These are phyloP conservation scores for Caenorhabditis drosophilae DNA, from an alignment of 2,888 invertebrate genomes.

Conservation along the genomic window DNA sequence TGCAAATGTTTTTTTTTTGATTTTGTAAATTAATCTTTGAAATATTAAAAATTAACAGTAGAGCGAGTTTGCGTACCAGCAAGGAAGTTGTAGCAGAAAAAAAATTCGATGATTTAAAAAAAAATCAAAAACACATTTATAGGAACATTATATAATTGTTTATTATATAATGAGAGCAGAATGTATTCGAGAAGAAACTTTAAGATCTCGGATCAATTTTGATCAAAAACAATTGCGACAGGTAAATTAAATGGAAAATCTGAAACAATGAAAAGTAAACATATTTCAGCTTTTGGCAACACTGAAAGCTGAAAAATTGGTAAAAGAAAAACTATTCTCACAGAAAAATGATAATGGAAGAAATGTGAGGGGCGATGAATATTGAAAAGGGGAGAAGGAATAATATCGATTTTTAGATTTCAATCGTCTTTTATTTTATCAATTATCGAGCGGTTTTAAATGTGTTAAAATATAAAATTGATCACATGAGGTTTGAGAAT, in stretches of 20 bases:
- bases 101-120: not conserved
- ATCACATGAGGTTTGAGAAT: conserved; percentile 65
- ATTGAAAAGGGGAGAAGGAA: not conserved
- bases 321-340: conserved; percentile 63
- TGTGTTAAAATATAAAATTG: conserved; percentile 68
- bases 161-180: conserved; percentile 65
- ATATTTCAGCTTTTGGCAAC: conserved; percentile 40
- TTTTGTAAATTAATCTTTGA: not conserved
- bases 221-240: conserved; percentile 62
- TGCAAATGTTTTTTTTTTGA: not conserved
- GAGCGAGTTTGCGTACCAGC: not conserved
- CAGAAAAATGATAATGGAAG: conserved; percentile 51
- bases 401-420: conserved; percentile 2
- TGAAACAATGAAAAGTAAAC: too few relatives aligned
- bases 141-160: conserved; percentile 58
- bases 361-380: too few relatives aligned
- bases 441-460: conserved; percentile 68
- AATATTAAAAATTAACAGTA: not conserved
- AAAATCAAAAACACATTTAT: not conserved
- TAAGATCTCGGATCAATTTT: conserved; percentile 57
- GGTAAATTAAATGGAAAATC: too few relatives aligned
- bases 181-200: conserved; percentile 65
- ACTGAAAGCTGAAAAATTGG: conserved; percentile 63
- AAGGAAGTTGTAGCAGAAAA: not conserved
- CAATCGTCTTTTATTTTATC: conserved; percentile 66